A percentile compares a stretch with the other conserved stretches of the same genome.
phyloP scores from a whole-genome alignment of 1,140 invertebrate genomes.

The Popillia japonica region DNA sequence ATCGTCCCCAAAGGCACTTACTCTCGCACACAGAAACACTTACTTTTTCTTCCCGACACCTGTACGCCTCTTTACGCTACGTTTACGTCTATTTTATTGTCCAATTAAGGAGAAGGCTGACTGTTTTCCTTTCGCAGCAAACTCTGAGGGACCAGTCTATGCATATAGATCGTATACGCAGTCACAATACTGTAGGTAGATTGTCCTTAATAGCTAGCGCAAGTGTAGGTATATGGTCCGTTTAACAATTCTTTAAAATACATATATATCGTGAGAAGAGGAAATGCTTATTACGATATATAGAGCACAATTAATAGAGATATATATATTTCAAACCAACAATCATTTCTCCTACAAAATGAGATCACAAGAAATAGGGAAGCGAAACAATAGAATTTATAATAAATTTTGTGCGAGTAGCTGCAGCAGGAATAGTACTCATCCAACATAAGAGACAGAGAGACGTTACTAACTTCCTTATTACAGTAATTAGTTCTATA shows the following conservation, averaged over 20 bases:
- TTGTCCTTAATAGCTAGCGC: too few species aligned
- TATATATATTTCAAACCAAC: too few species aligned
- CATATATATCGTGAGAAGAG: too few species aligned
- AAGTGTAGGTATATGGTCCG: too few species aligned
- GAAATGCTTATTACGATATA: too few species aligned
- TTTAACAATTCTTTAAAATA: too few species aligned
- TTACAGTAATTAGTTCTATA: slow-evolving; percentile 19
- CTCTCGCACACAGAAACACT: background rate
- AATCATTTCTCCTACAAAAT: too few species aligned
- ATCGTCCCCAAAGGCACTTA: background rate
- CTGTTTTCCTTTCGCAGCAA: background rate
- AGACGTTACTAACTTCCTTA: slow-evolving; percentile 13
- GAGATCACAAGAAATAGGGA: background rate
- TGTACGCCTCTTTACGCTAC: background rate
- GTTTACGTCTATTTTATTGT: slow-evolving; percentile 20
- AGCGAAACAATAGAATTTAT: background rate
- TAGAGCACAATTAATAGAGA: too few species aligned
- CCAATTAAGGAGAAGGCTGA: background rate
- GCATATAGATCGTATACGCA: too few species aligned
- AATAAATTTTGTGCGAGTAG: background rate
- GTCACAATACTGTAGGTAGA: too few species aligned
- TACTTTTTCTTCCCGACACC: background rate
- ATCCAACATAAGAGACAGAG: background rate
- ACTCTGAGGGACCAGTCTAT: too few species aligned
- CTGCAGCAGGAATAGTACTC: background rate